Evolutionary conservation across 2,113 vertebrate species (phyloP), one percentile per base, ranked within the genome.

Genomic region (Aix galericulata): DNA sequence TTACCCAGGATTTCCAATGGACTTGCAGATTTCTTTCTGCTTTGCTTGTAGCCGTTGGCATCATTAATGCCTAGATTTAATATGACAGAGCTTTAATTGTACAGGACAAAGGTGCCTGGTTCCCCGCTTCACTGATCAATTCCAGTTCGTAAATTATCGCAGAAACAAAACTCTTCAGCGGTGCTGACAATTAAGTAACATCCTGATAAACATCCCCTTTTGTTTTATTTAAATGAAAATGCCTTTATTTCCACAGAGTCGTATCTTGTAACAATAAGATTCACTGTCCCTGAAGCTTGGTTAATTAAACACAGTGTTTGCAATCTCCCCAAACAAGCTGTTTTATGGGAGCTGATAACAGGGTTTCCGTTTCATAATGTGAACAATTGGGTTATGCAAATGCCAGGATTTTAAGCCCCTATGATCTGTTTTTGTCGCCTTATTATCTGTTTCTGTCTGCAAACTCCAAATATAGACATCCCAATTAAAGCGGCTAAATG

Each of bases 221-320:
- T 97, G 95, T 97, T 96, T 94, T 96, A 89, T 95, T 95, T 96
- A 95, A 97, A 95, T 95, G 95, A 94, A 97, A 96, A 93, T 42
- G 95, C 94, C 94, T 97, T 96, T 97, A 94, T 97, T 97, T 96
- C 91, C 67, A 36, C 89, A 21, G 93, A 21, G 93, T 94, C 48
- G 46, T 87, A 90, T 95, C 94, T 96, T 93, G 90, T 89, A 97
- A 96, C 96, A 97, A 95, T 93, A 95, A 95, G 96, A 95, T 94
- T 96, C 78, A 84, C 93, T 94, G 95, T 96, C 97, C 96, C 95
- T 89, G 93, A 95, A 96, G 97, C 97, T 93, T 94, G 86, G 93
- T 97, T 97, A 97, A 97, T 97, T 97, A 97, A 97, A 96, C 93
- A 92, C 85, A 89, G 91, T 91, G 85, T 94, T 95, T 95, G 96